Evolutionary conservation across 2,797 vertebrate species (phyloP).

Genomic region (Tympanoctomys barrerae): DNA sequence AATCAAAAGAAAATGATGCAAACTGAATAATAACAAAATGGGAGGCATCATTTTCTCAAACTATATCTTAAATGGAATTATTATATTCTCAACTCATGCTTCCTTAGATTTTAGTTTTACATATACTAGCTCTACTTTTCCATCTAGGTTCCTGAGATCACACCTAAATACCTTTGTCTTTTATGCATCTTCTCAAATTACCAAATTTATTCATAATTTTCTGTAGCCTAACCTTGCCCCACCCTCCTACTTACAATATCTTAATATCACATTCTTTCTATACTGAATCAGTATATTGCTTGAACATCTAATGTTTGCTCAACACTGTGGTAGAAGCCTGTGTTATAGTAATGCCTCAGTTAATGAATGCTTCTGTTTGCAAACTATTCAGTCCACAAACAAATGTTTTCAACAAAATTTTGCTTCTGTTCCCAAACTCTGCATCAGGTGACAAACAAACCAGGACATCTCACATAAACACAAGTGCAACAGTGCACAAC

Average conservation of each 20-base stretch:
- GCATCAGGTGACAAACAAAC: not conserved
- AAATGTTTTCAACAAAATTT: not conserved
- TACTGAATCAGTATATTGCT: not conserved
- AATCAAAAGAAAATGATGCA: slow-evolving; percentile 36
- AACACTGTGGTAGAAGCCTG: not conserved
- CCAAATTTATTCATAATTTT: not conserved
- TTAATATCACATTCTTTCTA: slow-evolving; percentile 55
- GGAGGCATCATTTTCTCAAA: slow-evolving; percentile 24
- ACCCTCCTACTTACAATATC: not conserved
- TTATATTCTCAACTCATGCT: slow-evolving; percentile 21
- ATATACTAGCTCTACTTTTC: not conserved
- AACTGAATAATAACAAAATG: slow-evolving; percentile 12
- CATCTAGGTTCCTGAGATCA: not conserved
- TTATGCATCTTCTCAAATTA: slow-evolving; percentile 38
- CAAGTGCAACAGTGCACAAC: not conserved
- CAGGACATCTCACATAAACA: not conserved
- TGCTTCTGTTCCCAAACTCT: not conserved
- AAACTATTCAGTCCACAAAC: not conserved
- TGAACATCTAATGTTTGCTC: not conserved
- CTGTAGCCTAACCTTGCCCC: not conserved
- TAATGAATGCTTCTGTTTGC: not conserved
- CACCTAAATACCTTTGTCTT: slow-evolving; percentile 32
- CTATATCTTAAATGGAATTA: slow-evolving; percentile 25
- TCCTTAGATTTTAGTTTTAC: slow-evolving; percentile 22
- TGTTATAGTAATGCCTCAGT: not conserved